Evolutionary conservation across 2,888 invertebrate species (phyloP).

Genomic region (Ichneumon xanthorius): DNA sequence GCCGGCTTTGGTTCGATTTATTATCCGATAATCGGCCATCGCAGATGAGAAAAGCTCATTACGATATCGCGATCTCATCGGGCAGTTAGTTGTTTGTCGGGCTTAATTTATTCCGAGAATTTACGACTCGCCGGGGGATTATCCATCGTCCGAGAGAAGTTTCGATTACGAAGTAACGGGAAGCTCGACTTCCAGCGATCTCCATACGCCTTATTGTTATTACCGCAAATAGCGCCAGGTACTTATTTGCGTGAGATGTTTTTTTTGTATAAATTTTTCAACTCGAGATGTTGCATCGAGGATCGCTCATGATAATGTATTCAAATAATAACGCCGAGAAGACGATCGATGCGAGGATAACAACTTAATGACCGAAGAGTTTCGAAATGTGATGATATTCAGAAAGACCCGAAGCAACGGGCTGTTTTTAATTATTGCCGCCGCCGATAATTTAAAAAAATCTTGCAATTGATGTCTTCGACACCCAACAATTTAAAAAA

Average conservation of each 20-base stretch:
- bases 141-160: constrained; percentile 9
- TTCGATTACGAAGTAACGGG: constrained; percentile 43
- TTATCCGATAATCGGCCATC: constrained; percentile 6
- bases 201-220: not conserved
- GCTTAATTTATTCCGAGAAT: constrained; percentile 47
- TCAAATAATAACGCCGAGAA: no score
- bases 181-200: constrained; percentile 12
- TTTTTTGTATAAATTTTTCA: not conserved
- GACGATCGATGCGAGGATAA: no score
- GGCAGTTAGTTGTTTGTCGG: not conserved
- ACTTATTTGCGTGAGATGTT: not conserved
- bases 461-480: not conserved
- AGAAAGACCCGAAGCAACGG: no score
- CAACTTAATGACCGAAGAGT: no score
- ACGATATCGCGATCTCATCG: not conserved
- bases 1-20: not conserved
- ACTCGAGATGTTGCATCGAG: not conserved
- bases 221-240: not conserved
- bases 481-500: not conserved
- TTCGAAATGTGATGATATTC: no score
- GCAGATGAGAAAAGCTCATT: constrained; percentile 15
- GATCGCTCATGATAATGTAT: no score
- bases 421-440: not conserved
- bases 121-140: constrained; percentile 6
- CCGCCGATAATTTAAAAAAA: not conserved